phyloP scores from a whole-genome alignment of 2,888 invertebrate genomes.

The Caenorhabditis parvicauda region DNA sequence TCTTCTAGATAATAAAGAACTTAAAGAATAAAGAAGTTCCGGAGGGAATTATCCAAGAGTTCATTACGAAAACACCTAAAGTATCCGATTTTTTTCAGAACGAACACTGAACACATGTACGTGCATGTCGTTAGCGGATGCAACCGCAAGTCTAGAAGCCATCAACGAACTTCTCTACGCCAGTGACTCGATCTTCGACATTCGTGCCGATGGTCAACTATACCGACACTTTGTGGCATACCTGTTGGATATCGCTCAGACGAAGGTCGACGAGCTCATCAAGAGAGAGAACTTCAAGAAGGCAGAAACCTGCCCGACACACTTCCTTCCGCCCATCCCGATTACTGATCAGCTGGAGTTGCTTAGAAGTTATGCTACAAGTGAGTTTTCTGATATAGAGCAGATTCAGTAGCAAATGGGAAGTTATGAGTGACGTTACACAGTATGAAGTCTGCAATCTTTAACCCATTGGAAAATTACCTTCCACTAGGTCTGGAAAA shows the following conservation, averaged over 20 bases:
- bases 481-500: too few relatives aligned
- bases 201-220: constrained; percentile 5
- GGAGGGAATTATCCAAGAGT: too few relatives aligned
- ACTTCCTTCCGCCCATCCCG: constrained; percentile 37
- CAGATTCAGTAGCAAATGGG: too few relatives aligned
- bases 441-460: too few relatives aligned
- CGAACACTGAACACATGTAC: background rate
- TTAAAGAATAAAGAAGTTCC: too few relatives aligned
- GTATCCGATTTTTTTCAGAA: background rate
- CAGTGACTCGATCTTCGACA: constrained; percentile 12
- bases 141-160: constrained; percentile 8
- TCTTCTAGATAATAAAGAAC: too few relatives aligned
- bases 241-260: constrained; percentile 20
- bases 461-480: too few relatives aligned
- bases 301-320: constrained; percentile 34
- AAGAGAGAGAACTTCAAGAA: constrained; percentile 23
- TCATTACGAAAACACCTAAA: background rate
- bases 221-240: constrained; percentile 10
- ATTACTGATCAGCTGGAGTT: constrained; percentile 21
- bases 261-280: constrained; percentile 4
- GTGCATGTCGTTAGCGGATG: constrained; percentile 18
- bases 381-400: too few relatives aligned
- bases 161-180: constrained; percentile 3
- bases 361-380: constrained; percentile 22
- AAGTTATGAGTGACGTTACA: too few relatives aligned